Conservation (phyloP, 2,888 invertebrate genomes). For the Drosophila limbata region DNA sequence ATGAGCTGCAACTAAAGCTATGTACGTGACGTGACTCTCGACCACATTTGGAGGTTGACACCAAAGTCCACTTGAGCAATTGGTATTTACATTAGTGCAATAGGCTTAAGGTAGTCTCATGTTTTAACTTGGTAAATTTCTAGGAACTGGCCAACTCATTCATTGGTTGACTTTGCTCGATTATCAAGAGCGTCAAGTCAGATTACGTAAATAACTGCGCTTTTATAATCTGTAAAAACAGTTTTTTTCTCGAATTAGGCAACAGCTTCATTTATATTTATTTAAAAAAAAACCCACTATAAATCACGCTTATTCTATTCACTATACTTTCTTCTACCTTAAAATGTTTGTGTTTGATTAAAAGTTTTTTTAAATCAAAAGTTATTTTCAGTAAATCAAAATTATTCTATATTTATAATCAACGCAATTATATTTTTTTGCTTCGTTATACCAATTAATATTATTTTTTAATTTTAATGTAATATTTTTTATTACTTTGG, state of each 20-base stretch:
- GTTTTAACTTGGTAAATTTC: conserved; percentile 11
- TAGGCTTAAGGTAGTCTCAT: background rate
- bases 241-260: background rate
- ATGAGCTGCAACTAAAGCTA: conserved; percentile 7
- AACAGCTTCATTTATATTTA: too few relatives aligned
- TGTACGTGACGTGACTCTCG: conserved; percentile 35
- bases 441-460: too few relatives aligned
- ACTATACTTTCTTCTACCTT: too few relatives aligned
- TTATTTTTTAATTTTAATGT: too few relatives aligned
- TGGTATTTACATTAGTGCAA: conserved; percentile 4
- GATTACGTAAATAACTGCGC: background rate
- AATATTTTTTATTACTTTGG: too few relatives aligned
- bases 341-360: background rate
- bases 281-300: too few relatives aligned
- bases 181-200: background rate
- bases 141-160: background rate
- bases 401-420: background rate
- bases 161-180: conserved; percentile 1
- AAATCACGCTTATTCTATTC: too few relatives aligned
- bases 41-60: conserved; percentile 32
- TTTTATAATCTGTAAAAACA: background rate
- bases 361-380: background rate
- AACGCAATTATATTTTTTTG: too few relatives aligned
- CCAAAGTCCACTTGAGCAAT: conserved; percentile 16
- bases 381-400: background rate